phyloP scores from a whole-genome alignment of 2,113 vertebrate species.

The Podarcis muralis region DNA sequence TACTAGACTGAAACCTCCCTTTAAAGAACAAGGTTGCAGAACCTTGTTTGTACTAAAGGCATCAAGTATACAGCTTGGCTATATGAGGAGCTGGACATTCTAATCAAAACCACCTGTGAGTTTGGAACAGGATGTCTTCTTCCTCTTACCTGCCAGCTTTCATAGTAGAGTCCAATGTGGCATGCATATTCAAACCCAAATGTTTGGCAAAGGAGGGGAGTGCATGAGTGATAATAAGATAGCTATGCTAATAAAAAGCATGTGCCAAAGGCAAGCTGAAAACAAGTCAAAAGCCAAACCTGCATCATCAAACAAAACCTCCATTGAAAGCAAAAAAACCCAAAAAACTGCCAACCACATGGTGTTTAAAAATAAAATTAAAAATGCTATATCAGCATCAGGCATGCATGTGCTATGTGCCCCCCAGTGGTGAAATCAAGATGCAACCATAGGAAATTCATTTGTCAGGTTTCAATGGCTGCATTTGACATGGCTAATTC shows the following conservation, averaged over 20 bases:
- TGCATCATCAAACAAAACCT: conserved; percentile 51
- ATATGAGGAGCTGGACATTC: conserved; percentile 55
- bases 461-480: not conserved
- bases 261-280: conserved; percentile 48
- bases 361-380: conserved; percentile 24
- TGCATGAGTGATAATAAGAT: conserved; percentile 59
- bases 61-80: not conserved
- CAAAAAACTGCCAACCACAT: no score
- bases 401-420: not conserved
- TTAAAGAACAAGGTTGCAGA: conserved; percentile 55
- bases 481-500: not conserved
- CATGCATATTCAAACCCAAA: conserved; percentile 47
- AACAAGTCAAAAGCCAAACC: conserved; percentile 57
- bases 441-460: not conserved
- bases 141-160: conserved; percentile 35
- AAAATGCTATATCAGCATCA: conserved; percentile 44
- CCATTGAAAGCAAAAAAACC: not conserved
- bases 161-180: conserved; percentile 26
- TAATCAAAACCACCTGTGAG: conserved; percentile 42
- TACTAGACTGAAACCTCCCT: not conserved
- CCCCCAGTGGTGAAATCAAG: not conserved
- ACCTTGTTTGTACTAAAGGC: conserved; percentile 32
- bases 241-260: conserved; percentile 56
- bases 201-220: conserved; percentile 45
- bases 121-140: conserved; percentile 44